Conservation (phyloP, 2,113 vertebrate species). For the Datnioides undecimradiatus region DNA sequence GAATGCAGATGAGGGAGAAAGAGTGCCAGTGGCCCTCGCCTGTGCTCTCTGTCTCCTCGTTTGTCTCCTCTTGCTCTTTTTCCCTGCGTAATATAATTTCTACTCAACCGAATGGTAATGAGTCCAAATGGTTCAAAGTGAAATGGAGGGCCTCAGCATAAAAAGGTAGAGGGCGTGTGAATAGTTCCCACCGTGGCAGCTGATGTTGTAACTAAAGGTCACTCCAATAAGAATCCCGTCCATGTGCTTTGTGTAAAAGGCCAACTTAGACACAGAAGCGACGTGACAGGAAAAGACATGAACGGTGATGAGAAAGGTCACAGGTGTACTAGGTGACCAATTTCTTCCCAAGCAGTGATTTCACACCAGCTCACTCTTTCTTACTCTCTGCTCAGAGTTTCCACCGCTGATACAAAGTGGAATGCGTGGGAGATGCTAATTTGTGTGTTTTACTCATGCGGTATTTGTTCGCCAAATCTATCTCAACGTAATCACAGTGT, state of each 20-base stretch:
- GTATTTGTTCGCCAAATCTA: constrained; percentile 1
- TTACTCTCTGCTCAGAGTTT: not conserved
- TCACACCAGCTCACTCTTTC: constrained; percentile 13
- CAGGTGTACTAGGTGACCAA: constrained; percentile 11
- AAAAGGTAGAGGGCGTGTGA: constrained; percentile 40
- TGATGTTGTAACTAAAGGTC: constrained; percentile 65
- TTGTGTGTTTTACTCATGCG: not conserved
- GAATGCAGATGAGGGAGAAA: constrained; percentile 64
- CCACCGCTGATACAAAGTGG: not conserved
- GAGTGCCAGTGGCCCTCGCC: constrained; percentile 11
- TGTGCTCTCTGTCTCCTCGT: not conserved
- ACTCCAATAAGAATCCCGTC: constrained; percentile 53
- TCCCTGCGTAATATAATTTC: constrained; percentile 36
- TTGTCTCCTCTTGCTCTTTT: constrained; percentile 13
- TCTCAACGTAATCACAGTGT: not conserved
- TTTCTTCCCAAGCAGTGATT: constrained; percentile 5
- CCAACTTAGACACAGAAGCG: constrained; percentile 29
- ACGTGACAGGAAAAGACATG: constrained; percentile 41
- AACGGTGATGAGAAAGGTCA: constrained; percentile 53
- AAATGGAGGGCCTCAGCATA: constrained; percentile 27
- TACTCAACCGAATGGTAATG: constrained; percentile 35
- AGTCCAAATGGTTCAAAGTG: constrained; percentile 40
- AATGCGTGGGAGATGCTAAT: not conserved
- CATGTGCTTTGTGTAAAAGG: constrained; percentile 48
- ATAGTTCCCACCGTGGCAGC: constrained; percentile 25